Conservation (phyloP, 2,888 invertebrate genomes). For the Cheilosia pagana region DNA sequence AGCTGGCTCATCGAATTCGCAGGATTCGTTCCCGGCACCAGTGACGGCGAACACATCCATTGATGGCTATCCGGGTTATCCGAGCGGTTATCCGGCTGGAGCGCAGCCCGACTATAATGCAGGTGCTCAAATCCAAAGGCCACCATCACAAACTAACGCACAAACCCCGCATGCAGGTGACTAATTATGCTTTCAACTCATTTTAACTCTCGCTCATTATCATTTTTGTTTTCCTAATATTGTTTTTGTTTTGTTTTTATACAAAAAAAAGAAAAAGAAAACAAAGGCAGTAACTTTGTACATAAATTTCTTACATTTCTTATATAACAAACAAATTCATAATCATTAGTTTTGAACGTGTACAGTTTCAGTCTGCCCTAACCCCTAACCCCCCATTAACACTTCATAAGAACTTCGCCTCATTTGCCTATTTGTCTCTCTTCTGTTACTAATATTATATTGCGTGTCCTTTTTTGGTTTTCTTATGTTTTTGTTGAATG, state of each 20-base stretch:
- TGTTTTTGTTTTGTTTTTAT: constrained; percentile 11
- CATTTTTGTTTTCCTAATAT: constrained; percentile 17
- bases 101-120: constrained; percentile 88
- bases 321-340: constrained; percentile 24
- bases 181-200: constrained; percentile 76
- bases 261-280: too few relatives aligned
- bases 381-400: constrained; percentile 13
- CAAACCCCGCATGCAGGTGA: constrained; percentile 88
- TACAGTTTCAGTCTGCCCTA: constrained; percentile 50
- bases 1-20: constrained; percentile 93
- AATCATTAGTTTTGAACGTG: constrained; percentile 67
- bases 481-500: constrained; percentile 11
- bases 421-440: constrained; percentile 60
- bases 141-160: constrained; percentile 88
- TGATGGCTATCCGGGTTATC: constrained; percentile 91
- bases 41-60: constrained; percentile 89
- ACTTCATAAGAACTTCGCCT: constrained; percentile 64
- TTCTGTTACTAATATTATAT: constrained; percentile 44
- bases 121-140: constrained; percentile 88
- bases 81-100: constrained; percentile 84
- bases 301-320: constrained; percentile 29
- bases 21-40: constrained; percentile 94
- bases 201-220: constrained; percentile 50
- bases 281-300: constrained; percentile 44
- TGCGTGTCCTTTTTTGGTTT: constrained; percentile 27